Evolutionary conservation across 2,797 vertebrate species (phyloP).

Genomic region (Jordanella pulchra): DNA sequence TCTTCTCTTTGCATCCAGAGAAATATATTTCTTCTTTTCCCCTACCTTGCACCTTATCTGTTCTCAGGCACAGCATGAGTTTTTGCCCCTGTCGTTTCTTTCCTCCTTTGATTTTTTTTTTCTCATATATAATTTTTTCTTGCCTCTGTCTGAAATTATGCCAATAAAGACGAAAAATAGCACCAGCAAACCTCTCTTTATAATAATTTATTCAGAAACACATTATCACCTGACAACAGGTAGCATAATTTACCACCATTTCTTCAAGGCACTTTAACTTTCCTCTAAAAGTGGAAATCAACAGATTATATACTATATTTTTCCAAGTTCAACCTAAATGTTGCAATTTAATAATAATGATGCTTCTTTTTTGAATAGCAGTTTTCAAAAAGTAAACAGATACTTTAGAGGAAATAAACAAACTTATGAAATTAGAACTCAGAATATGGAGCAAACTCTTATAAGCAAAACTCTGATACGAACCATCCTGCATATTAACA

Average conservation of each 20-base stretch:
- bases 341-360: too few species aligned
- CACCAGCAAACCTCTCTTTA: constrained; percentile 12
- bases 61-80: constrained; percentile 77
- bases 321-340: not conserved
- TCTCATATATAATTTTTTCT: constrained; percentile 41
- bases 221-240: constrained; percentile 31
- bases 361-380: too few species aligned
- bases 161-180: constrained; percentile 14
- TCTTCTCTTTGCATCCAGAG: constrained; percentile 88
- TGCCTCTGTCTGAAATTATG: constrained; percentile 45
- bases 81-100: constrained; percentile 69
- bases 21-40: constrained; percentile 64
- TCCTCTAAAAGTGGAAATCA: constrained; percentile 12
- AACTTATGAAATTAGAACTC: too few species aligned
- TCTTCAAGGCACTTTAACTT: constrained; percentile 21
- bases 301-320: not conserved
- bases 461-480: too few species aligned
- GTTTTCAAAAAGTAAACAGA: too few species aligned
- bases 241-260: not conserved
- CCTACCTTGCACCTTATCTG: constrained; percentile 66
- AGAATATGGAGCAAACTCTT: too few species aligned
- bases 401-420: too few species aligned
- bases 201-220: constrained; percentile 26
- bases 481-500: too few species aligned
- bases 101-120: constrained; percentile 55